Conservation (phyloP, 2,888 invertebrate species). For the Ceriagrion tenellum region DNA sequence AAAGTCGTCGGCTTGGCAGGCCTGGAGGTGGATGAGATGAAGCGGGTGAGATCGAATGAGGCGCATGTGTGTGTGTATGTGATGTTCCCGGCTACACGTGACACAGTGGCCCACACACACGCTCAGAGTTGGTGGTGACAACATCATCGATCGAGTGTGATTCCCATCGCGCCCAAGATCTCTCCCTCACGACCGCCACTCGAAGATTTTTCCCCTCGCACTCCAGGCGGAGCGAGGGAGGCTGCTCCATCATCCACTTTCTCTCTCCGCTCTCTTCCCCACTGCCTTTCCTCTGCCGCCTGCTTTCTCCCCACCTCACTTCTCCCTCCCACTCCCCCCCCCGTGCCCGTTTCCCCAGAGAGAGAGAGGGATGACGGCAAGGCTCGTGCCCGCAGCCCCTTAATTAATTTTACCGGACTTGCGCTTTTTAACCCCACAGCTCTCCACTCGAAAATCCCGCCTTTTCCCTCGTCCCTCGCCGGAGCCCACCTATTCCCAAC, state of each 20-base stretch:
- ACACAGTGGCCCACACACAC: background rate
- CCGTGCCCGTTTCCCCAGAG: background rate
- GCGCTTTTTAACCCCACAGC: constrained; percentile 38
- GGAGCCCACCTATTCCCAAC: background rate
- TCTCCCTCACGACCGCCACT: background rate
- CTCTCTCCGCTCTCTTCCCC: background rate
- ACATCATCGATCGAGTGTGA: background rate
- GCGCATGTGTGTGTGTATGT: background rate
- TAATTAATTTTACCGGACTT: constrained; percentile 62
- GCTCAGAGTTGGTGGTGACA: background rate
- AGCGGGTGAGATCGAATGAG: background rate
- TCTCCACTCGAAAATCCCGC: constrained; percentile 18
- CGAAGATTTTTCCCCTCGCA: background rate
- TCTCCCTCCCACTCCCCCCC: background rate
- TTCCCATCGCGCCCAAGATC: background rate
- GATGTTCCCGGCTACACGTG: background rate
- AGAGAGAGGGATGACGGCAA: background rate
- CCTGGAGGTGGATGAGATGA: too few relatives aligned
- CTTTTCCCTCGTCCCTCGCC: background rate
- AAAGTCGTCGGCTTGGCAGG: too few relatives aligned
- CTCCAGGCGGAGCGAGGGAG: background rate
- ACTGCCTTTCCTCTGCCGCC: background rate
- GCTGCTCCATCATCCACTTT: background rate
- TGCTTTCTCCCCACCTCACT: background rate
- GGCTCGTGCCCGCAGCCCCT: constrained; percentile 23